Conservation (phyloP, 2,797 vertebrate species). For the Cyprinodon diabolis region DNA sequence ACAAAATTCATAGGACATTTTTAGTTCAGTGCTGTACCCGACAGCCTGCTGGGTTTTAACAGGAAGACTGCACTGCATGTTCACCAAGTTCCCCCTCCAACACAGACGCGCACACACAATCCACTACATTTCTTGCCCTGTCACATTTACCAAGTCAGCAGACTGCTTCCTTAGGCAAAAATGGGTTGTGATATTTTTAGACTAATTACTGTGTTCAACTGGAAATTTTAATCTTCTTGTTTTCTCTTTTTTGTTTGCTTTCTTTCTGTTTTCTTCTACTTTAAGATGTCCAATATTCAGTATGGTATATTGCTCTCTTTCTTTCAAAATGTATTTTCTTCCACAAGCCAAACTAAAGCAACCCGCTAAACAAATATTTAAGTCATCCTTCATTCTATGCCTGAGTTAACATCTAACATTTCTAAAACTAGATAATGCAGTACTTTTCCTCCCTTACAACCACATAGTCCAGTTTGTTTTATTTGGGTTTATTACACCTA, state of each 20-base stretch:
- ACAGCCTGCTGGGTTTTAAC: constrained; percentile 14
- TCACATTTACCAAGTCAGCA: constrained; percentile 25
- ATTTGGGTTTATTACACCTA: not conserved
- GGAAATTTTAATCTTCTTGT: not conserved
- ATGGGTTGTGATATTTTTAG: not conserved
- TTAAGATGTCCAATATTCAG: not conserved
- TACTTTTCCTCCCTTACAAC: not conserved
- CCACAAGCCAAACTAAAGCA: too few species aligned
- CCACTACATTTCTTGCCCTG: constrained; percentile 38
- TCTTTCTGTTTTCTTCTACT: not conserved
- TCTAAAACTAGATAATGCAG: not conserved
- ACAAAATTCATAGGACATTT: not conserved
- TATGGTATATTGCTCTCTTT: not conserved
- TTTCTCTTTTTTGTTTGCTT: not conserved
- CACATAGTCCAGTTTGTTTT: not conserved
- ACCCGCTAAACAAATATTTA: not conserved
- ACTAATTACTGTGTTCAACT: not conserved
- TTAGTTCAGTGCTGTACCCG: constrained; percentile 3
- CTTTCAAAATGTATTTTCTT: not conserved
- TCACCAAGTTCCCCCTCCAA: constrained; percentile 10
- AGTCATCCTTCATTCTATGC: not conserved
- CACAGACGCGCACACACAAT: constrained; percentile 10
- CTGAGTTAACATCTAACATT: not conserved
- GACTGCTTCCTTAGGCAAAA: constrained; percentile 26
- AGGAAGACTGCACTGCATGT: constrained; percentile 23